Conservation (phyloP, 2,888 invertebrate genomes). For the Tachina fera region DNA sequence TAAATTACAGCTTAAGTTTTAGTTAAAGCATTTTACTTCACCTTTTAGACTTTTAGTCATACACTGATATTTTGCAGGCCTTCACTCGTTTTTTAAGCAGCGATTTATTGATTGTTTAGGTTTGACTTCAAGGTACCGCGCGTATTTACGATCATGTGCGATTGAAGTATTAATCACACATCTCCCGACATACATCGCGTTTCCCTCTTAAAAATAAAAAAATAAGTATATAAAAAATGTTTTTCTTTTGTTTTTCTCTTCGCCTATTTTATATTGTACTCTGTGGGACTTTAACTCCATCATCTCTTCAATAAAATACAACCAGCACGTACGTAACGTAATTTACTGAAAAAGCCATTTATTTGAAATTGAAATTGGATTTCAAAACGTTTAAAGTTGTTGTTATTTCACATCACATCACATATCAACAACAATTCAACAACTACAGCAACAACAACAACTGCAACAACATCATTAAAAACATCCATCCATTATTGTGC, state of each 20-base stretch:
- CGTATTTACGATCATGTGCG: constrained; percentile 46
- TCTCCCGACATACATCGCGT: not conserved
- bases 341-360: constrained; percentile 78
- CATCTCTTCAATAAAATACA: constrained; percentile 66
- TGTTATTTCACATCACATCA: constrained; percentile 51
- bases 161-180: constrained; percentile 58
- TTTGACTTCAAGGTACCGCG: constrained; percentile 67
- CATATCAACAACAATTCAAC: constrained; percentile 22
- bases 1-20: constrained; percentile 11
- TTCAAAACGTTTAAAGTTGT: constrained; percentile 73
- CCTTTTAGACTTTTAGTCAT: constrained; percentile 6
- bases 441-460: not conserved
- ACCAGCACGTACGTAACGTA: constrained; percentile 78
- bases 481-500: constrained; percentile 34
- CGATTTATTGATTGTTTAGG: constrained; percentile 65
- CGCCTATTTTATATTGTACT: not conserved
- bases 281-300: constrained; percentile 30
- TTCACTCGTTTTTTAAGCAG: constrained; percentile 55
- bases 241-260: not conserved
- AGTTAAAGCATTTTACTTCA: constrained; percentile 18
- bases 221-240: not conserved
- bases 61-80: constrained; percentile 15
- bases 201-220: not conserved
- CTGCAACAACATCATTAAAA: constrained; percentile 35
- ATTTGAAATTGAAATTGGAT: constrained; percentile 81